Evolutionary conservation across 2,797 vertebrate genomes (phyloP).

Genomic region (Pseudotriccus pelzelni): DNA sequence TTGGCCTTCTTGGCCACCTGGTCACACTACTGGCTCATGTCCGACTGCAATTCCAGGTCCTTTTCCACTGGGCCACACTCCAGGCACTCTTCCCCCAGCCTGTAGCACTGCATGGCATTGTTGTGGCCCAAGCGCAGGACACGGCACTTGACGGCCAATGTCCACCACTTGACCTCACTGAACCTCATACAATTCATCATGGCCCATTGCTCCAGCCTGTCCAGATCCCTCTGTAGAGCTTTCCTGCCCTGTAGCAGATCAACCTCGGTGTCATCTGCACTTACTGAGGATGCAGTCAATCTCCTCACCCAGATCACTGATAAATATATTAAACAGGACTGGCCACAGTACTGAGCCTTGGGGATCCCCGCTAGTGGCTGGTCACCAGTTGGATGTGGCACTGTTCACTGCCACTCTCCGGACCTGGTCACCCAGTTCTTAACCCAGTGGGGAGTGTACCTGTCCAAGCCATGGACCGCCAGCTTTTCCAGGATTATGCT

Average conservation of each 20-base stretch:
- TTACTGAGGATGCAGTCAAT: neutral
- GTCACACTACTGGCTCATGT: neutral
- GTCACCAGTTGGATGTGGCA: neutral
- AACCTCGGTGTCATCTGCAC: neutral
- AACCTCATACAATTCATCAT: neutral
- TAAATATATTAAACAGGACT: neutral
- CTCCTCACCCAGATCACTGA: neutral
- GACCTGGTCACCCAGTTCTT: neutral
- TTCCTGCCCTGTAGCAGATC: neutral
- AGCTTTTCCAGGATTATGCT: neutral
- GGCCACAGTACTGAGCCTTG: neutral
- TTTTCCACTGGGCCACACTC: neutral
- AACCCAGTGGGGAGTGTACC: neutral
- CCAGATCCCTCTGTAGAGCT: neutral
- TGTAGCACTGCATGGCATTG: rapidly evolving
- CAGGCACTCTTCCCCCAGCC: neutral
- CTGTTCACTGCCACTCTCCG: neutral
- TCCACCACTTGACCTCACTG: neutral
- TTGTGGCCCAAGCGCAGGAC: rapidly evolving
- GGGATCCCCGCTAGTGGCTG: neutral
- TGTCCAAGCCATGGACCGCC: neutral
- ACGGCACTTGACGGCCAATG: rapidly evolving
- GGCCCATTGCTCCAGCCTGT: neutral
- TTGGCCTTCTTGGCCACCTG: neutral
- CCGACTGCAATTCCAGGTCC: neutral